These are phyloP conservation scores for Alviniconcha strummeri DNA, from an alignment of 2,888 invertebrate genomes.

Conservation along the genomic window DNA sequence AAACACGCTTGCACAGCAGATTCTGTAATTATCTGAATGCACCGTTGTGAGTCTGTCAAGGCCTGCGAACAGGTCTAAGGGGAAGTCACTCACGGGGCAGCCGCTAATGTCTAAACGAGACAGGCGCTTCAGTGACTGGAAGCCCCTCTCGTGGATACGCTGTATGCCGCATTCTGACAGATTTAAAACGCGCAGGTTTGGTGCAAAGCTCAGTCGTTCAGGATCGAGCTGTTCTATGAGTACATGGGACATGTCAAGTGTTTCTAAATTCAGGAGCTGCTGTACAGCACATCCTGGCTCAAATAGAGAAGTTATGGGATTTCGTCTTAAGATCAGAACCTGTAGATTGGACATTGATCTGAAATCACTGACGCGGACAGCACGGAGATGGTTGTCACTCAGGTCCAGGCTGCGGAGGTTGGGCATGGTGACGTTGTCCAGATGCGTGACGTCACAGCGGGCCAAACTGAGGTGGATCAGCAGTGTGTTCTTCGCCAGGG, in stretches of 20 bases:
- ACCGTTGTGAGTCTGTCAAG: not conserved
- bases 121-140: not conserved
- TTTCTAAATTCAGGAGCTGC: not conserved
- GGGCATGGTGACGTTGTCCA: not conserved
- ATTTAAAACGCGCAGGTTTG: not conserved
- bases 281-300: not conserved
- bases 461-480: conserved; percentile 3
- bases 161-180: not conserved
- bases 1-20: conserved; percentile 31
- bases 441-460: not conserved
- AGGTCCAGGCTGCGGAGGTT: not conserved
- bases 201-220: not conserved
- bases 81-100: not conserved
- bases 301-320: not conserved
- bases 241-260: not conserved
- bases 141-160: not conserved
- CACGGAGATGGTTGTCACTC: not conserved
- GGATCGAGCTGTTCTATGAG: not conserved
- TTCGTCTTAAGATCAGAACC: not conserved
- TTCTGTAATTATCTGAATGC: conserved; percentile 24
- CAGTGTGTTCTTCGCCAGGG: not conserved
- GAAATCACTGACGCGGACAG: not conserved
- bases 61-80: not conserved
- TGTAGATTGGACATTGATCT: not conserved
- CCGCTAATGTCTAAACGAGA: not conserved